Conservation (phyloP, 35 echinoderm and acorn worm genomes). For the Strongylocentrotus purpuratus region DNA sequence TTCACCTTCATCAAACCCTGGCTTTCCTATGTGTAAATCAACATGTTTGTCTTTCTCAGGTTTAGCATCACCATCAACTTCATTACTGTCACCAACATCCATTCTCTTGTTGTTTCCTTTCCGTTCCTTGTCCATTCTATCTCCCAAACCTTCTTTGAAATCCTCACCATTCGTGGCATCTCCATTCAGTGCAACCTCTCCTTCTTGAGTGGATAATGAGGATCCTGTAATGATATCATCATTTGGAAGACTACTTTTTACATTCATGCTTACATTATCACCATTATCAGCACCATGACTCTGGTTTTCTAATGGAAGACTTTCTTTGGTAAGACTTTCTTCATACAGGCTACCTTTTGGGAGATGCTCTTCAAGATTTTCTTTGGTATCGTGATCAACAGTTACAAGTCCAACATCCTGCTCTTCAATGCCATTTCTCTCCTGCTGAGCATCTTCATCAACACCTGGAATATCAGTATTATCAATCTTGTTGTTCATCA, state of each 20-base stretch:
- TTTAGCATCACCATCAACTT: not conserved
- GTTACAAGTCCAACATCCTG: not conserved
- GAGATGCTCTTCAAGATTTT: not conserved
- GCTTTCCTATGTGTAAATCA: no score
- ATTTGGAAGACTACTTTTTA: not conserved
- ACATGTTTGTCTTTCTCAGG: no score
- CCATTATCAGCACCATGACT: slow-evolving; percentile 8
- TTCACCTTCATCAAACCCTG: no score
- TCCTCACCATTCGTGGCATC: not conserved
- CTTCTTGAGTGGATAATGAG: not conserved
- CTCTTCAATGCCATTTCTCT: no score
- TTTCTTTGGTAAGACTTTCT: not conserved
- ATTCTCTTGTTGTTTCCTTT: not conserved
- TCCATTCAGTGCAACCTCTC: not conserved
- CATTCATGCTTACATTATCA: not conserved
- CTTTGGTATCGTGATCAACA: not conserved
- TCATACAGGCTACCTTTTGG: not conserved
- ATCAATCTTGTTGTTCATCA: not conserved
- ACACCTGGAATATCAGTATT: not conserved
- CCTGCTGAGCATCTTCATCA: no score
- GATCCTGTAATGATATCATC: not conserved
- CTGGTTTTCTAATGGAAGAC: not conserved
- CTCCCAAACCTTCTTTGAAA: not conserved
- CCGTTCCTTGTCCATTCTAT: not conserved
- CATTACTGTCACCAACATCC: not conserved